Evolutionary conservation across 2,888 invertebrate genomes (phyloP).

Genomic region (Phanerotoma sp.): DNA sequence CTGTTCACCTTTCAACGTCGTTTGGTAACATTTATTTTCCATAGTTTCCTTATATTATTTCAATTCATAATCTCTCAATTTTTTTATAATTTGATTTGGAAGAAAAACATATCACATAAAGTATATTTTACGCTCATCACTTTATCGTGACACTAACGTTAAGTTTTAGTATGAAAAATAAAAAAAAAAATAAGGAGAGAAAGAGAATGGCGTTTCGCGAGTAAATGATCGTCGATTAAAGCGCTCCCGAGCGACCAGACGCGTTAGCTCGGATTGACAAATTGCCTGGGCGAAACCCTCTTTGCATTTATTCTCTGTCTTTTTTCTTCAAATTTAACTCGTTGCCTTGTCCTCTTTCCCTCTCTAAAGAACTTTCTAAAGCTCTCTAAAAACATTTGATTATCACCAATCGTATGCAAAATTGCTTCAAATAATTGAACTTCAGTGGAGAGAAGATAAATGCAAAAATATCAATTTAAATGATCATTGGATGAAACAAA

Average conservation of each 20-base stretch:
- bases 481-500: too few species aligned
- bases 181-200: constrained; percentile 22
- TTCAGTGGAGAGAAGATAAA: too few species aligned
- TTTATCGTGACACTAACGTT: too few species aligned
- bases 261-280: constrained; percentile 47
- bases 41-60: too few species aligned
- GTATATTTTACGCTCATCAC: too few species aligned
- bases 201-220: constrained; percentile 31
- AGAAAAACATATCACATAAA: too few species aligned
- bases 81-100: too few species aligned
- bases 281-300: constrained; percentile 49
- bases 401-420: constrained; percentile 7
- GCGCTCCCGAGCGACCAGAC: constrained; percentile 41
- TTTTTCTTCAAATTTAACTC: constrained; percentile 10
- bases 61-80: too few species aligned
- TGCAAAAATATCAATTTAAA: constrained; percentile 1
- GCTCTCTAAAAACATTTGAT: constrained; percentile 11
- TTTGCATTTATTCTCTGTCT: constrained; percentile 1
- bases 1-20: too few species aligned
- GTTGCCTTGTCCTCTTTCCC: too few species aligned
- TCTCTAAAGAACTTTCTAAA: constrained; percentile 4
- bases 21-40: too few species aligned
- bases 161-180: too few species aligned
- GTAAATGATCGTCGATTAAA: constrained; percentile 55
- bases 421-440: not conserved